Evolutionary conservation across 2,797 vertebrate genomes (phyloP).

Genomic region (Enteromius mattozi): DNA sequence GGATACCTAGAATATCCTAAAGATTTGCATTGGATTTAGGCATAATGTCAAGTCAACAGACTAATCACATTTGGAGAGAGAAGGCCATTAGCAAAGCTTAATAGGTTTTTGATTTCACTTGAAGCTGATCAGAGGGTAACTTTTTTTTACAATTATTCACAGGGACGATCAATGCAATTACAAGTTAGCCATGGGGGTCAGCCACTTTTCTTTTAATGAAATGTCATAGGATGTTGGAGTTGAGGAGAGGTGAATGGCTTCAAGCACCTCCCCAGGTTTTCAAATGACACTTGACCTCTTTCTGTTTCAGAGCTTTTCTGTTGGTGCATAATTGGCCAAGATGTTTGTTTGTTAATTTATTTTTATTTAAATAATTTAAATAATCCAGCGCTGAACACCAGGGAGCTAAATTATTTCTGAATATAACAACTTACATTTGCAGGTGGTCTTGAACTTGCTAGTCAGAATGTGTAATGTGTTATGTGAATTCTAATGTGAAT

Average conservation of each 20-base stretch:
- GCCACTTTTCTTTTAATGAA: slow-evolving; percentile 33
- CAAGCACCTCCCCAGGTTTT: background rate
- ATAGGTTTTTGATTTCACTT: slow-evolving; percentile 66
- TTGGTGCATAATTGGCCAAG: background rate
- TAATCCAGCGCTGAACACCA: background rate
- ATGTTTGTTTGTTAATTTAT: background rate
- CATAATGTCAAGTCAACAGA: slow-evolving; percentile 51
- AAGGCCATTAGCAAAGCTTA: slow-evolving; percentile 67
- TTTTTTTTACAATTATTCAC: slow-evolving; percentile 76
- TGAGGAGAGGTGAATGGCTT: slow-evolving; percentile 10
- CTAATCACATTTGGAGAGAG: slow-evolving; percentile 58
- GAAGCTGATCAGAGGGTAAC: slow-evolving; percentile 67
- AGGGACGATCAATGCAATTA: slow-evolving; percentile 66
- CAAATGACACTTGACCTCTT: background rate
- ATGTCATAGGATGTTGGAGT: slow-evolving; percentile 33
- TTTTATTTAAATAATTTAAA: background rate
- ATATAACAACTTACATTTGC: background rate
- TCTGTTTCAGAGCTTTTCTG: background rate
- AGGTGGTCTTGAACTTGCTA: background rate
- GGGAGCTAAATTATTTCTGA: background rate
- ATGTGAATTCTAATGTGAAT: background rate
- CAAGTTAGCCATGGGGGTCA: slow-evolving; percentile 53
- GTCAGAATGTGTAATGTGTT: slow-evolving; percentile 3
- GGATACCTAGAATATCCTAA: slow-evolving; percentile 1
- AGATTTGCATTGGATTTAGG: slow-evolving; percentile 22